Evolutionary conservation across 2,113 vertebrate genomes (phyloP).

Genomic region (Martes martes): DNA sequence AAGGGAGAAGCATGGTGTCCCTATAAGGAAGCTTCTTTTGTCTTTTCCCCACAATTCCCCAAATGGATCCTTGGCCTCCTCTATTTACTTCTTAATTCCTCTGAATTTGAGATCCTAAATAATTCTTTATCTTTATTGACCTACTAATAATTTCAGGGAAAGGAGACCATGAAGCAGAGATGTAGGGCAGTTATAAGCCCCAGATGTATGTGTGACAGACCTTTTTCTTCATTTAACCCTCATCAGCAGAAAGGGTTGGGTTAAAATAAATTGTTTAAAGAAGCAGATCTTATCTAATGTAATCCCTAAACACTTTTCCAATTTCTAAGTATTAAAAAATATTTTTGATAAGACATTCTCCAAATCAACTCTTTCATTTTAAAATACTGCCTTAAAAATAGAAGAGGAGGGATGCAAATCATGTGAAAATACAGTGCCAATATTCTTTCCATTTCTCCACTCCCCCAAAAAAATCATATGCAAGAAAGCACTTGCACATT

Average conservation of each 20-base stretch:
- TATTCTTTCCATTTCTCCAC: not conserved
- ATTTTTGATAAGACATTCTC: not conserved
- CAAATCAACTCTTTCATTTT: not conserved
- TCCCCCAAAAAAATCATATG: constrained; percentile 1
- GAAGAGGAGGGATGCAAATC: not conserved
- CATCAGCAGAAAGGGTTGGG: not conserved
- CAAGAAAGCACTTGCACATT: constrained; percentile 20
- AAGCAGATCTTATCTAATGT: not conserved
- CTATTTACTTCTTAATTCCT: not conserved
- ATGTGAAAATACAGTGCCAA: not conserved
- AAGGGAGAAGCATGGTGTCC: not conserved
- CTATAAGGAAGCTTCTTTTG: not conserved
- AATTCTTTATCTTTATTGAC: not conserved
- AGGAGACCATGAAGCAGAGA: not conserved
- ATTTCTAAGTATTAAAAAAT: constrained; percentile 16
- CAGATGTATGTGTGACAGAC: not conserved
- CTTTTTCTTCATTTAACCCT: not conserved
- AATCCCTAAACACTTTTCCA: not conserved
- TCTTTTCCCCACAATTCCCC: not conserved
- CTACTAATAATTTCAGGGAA: not conserved
- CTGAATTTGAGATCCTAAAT: not conserved
- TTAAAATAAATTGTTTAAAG: not conserved
- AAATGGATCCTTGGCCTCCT: not conserved
- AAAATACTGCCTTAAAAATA: constrained; percentile 31
- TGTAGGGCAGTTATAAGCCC: not conserved